Percentiles rank a stretch among this genome's conserved stretches.
Conservation (phyloP, 2,113 vertebrate species). For the Melanerpes aurifrons region DNA sequence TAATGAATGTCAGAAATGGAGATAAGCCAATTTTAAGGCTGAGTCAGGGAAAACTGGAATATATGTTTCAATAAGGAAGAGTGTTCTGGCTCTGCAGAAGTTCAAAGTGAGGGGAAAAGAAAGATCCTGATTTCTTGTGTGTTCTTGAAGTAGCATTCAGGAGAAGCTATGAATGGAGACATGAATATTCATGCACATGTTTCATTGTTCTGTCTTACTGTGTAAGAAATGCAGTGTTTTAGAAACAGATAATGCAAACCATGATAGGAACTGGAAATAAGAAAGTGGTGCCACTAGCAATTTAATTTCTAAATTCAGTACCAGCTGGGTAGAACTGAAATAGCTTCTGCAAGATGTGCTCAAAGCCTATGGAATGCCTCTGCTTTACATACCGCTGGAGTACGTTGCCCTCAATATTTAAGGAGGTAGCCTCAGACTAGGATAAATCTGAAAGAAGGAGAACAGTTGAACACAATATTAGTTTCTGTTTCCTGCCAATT, state of each 20-base stretch:
- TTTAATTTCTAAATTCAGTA: constrained; percentile 1
- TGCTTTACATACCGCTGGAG: neutral
- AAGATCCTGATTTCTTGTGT: neutral
- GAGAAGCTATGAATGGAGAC: neutral
- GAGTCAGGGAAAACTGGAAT: neutral
- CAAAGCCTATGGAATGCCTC: neutral
- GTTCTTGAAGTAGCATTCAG: neutral
- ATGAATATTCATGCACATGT: neutral
- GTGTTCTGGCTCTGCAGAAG: neutral
- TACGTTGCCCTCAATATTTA: neutral
- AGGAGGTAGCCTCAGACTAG: neutral
- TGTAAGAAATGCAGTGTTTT: neutral
- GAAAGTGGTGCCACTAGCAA: neutral
- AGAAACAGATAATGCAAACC: neutral
- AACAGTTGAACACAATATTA: neutral
- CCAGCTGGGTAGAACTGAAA: neutral
- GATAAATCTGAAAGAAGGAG: neutral
- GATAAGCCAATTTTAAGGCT: neutral
- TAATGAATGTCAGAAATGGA: neutral
- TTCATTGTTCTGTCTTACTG: neutral
- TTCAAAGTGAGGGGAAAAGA: neutral
- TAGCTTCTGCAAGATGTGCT: neutral
- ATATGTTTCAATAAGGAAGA: neutral
- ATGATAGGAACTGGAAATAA: neutral
- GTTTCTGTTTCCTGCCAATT: neutral